Percentiles rank a stretch among this genome's conserved stretches.
These are phyloP conservation scores for Trematocara marginatum DNA, from an alignment of 2,113 vertebrate genomes.

Conservation along the genomic window DNA sequence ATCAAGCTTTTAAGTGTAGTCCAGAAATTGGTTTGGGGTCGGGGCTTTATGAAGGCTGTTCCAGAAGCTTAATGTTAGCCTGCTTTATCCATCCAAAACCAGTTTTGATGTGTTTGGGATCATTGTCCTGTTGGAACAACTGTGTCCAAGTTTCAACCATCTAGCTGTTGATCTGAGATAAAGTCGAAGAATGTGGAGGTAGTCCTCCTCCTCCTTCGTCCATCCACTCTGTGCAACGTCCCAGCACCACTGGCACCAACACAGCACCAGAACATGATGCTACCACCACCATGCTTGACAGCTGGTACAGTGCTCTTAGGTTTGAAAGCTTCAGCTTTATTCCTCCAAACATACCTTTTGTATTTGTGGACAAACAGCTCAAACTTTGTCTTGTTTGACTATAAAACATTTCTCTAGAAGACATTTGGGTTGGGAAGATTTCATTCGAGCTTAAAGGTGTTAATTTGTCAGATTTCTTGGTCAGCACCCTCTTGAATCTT, in stretches of 20 bases:
- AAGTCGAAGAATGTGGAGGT: neutral
- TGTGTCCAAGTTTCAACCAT: neutral
- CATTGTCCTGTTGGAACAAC: neutral
- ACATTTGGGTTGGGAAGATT: neutral
- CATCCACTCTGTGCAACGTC: neutral
- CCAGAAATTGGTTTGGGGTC: neutral
- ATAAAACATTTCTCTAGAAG: neutral
- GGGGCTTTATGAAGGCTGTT: neutral
- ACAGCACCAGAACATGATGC: neutral
- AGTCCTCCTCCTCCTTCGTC: neutral
- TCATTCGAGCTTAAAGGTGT: neutral
- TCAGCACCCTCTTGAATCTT: neutral
- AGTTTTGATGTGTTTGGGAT: neutral
- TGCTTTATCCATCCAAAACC: neutral
- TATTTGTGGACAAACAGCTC: neutral
- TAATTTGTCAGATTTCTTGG: neutral
- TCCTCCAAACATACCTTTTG: neutral
- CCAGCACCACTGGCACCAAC: neutral
- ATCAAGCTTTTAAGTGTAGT: neutral
- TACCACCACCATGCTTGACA: neutral
- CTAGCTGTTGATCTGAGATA: neutral
- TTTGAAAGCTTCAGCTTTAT: neutral
- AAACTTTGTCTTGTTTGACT: neutral
- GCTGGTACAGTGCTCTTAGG: neutral
- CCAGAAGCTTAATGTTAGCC: neutral